Conservation (phyloP, 1,140 invertebrate genomes). For the Zaprionus nigranus region DNA sequence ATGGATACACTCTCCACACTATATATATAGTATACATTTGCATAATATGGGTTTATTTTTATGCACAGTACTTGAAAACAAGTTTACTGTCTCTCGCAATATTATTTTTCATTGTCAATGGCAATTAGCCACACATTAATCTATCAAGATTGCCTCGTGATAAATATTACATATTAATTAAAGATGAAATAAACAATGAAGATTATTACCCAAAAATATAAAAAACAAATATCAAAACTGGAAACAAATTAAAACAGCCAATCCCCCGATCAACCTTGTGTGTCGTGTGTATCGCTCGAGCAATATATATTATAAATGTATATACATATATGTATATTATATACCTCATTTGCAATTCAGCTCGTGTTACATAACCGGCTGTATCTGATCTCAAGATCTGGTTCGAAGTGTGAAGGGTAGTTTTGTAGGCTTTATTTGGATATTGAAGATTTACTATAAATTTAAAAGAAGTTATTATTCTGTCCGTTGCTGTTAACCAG, state of each 20-base stretch:
- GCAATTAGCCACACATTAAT: slow-evolving; percentile 14
- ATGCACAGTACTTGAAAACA: slow-evolving; percentile 15
- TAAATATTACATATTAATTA: slow-evolving; percentile 3
- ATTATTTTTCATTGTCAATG: slow-evolving; percentile 25
- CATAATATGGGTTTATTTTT: background rate
- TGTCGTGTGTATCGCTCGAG: background rate
- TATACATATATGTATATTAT: background rate
- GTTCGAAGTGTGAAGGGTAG: slow-evolving; percentile 31
- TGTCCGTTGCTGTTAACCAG: too few species aligned
- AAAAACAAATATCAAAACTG: background rate
- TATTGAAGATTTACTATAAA: too few species aligned
- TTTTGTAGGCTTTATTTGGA: too few species aligned
- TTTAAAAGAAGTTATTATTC: too few species aligned
- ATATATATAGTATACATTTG: background rate
- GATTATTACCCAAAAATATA: slow-evolving; percentile 13
- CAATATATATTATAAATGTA: background rate
- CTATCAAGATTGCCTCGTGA: slow-evolving; percentile 9
- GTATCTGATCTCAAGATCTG: slow-evolving; percentile 55
- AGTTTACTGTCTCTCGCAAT: background rate
- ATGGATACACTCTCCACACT: background rate
- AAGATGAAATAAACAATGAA: background rate
- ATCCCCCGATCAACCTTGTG: slow-evolving; percentile 1
- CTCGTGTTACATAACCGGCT: slow-evolving; percentile 50
- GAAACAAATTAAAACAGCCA: background rate
- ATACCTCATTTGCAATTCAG: slow-evolving; percentile 7